Percentiles rank a stretch among this genome's conserved stretches.
Evolutionary conservation across 2,797 vertebrate species (phyloP).

Genomic region (Sphenodon punctatus): DNA sequence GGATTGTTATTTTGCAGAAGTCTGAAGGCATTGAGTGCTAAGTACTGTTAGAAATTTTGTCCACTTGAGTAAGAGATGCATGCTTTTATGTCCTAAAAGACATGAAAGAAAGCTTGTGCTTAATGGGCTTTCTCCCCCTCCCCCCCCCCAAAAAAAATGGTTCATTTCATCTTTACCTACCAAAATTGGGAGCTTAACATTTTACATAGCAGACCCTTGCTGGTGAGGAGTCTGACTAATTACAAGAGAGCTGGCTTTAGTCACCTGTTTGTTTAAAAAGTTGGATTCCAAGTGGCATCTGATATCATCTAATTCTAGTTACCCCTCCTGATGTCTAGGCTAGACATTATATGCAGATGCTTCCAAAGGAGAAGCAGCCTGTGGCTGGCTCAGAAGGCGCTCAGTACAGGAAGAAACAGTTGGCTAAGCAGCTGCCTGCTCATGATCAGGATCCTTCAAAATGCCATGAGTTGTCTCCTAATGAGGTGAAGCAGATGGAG

Average conservation of each 20-base stretch:
- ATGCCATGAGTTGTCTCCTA: constrained; percentile 93
- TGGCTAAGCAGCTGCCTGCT: constrained; percentile 95
- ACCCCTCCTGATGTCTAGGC: constrained; percentile 76
- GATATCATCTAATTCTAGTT: constrained; percentile 35
- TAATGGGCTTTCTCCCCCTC: not conserved
- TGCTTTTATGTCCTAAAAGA: not conserved
- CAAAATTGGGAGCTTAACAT: not conserved
- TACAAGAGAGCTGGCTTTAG: constrained; percentile 23
- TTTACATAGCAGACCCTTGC: constrained; percentile 20
- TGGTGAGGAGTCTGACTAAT: constrained; percentile 39
- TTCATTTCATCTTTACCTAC: constrained; percentile 19
- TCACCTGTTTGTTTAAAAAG: not conserved
- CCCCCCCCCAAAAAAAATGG: no score
- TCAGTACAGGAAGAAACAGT: constrained; percentile 94
- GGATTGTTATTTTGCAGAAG: not conserved
- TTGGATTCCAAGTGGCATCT: constrained; percentile 17
- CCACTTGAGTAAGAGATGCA: not conserved
- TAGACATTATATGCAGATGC: constrained; percentile 92
- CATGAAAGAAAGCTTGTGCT: not conserved
- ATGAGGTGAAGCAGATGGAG: constrained; percentile 94
- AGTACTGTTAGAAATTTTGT: not conserved
- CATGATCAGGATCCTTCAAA: constrained; percentile 95
- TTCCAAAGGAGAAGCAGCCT: constrained; percentile 93
- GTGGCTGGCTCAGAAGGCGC: constrained; percentile 91
- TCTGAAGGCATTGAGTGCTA: not conserved